Base-by-base conservation (phyloP, 1,140 invertebrate genomes). In the Drosophila kikkawai region DNA sequence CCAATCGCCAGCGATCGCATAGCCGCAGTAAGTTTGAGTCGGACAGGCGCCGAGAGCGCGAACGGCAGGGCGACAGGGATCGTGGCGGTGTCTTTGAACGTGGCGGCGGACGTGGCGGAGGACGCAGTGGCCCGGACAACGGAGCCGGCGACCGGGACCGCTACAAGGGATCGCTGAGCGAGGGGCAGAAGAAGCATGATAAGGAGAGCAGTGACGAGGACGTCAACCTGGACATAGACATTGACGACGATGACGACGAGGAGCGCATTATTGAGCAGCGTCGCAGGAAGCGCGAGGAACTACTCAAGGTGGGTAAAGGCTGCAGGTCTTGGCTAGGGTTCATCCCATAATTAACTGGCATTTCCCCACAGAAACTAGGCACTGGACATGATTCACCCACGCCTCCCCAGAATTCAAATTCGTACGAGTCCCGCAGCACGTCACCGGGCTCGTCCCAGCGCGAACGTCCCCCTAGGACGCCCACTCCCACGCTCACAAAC, bases 261-360 rank as follows among this genome's bases (percentile, higher is more conserved):
- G 97, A 99, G 93, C 95, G 96, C 68, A 98, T 99, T 84, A 99
- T 99, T 93, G 97, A 99, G 92, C 95, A 95, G 87, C 94, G 97
- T 80, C 95, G 98, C 71, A 97, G 97, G 93, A 96, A 98, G 92
- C 94, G 98, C 48, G 97, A 99, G 93, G 97, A 97, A 91, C 93
- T 99, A 3, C 91, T 99, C 39, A 97, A 97, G 94, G 96, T 97
- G 94, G 45, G 64, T 55, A 42, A 2, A 11, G 22, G 3, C 8
- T 3, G 6, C 17, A n/a, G n/a, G 4, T 15, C 0, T 12, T 15
- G 11, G 34, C 34, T 45, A 15, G 6, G 12, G 13, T 22, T 0
- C 0, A 37, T 55, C 5, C 0, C 0, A 55, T 19, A 7, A 36
- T 7, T 36, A 32, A 7, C 22, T 39, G 3, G 26, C 7, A 9